phyloP scores from a whole-genome alignment of 2,888 invertebrate genomes.

The Caenorhabditis sinica region DNA sequence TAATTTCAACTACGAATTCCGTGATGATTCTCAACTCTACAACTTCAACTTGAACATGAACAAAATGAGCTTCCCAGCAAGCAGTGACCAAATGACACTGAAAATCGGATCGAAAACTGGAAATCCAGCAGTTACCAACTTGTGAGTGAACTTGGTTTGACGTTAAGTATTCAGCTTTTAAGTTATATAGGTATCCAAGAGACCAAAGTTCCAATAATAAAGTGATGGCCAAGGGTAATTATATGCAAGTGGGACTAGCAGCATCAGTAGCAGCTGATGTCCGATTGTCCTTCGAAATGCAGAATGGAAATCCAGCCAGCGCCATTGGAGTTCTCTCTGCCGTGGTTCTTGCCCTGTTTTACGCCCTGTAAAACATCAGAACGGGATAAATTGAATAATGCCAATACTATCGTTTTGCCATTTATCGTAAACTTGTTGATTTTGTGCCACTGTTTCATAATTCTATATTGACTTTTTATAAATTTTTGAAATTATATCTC shows the following conservation, averaged over 20 bases:
- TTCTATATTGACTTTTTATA: too few relatives aligned
- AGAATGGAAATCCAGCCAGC: neutral
- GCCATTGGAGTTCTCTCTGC: neutral
- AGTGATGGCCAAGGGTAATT: conserved; percentile 37
- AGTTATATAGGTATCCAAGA: conserved; percentile 31
- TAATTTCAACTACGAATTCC: conserved; percentile 33
- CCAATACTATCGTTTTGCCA: neutral
- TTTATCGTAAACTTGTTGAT: neutral
- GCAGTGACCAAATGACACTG: conserved; percentile 13
- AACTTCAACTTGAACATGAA: conserved; percentile 20
- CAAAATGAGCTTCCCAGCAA: neutral
- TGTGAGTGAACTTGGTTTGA: conserved; percentile 23
- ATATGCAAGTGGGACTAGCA: conserved; percentile 18
- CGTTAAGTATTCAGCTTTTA: neutral
- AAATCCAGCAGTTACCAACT: neutral
- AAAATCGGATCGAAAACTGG: conserved; percentile 33
- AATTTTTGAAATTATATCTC: neutral
- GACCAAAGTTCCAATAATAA: conserved; percentile 9
- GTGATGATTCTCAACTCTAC: conserved; percentile 32
- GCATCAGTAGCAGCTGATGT: conserved; percentile 26
- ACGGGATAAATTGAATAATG: neutral
- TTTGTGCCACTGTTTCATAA: neutral
- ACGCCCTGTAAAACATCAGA: neutral
- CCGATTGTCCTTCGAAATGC: conserved; percentile 23
- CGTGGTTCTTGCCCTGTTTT: neutral